These are phyloP conservation scores for Huso huso DNA, from an alignment of 2,797 vertebrate genomes.

Conservation along the genomic window DNA sequence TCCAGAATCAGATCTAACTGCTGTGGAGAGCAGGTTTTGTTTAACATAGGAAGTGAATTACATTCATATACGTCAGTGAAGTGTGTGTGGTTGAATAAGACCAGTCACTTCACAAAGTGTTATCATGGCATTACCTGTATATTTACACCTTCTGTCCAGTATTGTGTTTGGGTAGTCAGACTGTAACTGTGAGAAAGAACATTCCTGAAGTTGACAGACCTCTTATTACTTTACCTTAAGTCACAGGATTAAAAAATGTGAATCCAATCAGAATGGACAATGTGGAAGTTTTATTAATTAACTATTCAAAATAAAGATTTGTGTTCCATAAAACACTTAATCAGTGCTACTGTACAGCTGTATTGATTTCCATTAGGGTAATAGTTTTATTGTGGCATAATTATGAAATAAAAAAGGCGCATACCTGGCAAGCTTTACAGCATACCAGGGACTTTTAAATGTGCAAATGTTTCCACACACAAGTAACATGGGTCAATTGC, in stretches of 20 bases:
- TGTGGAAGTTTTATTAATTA: constrained; percentile 58
- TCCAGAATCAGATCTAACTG: too few species aligned
- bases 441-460: constrained; percentile 89
- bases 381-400: constrained; percentile 97
- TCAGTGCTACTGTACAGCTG: constrained; percentile 51
- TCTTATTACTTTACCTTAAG: constrained; percentile 34
- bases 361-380: constrained; percentile 82
- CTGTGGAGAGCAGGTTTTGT: too few species aligned
- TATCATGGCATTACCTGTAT: too few species aligned
- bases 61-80: too few species aligned
- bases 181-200: too few species aligned
- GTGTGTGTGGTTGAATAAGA: too few species aligned
- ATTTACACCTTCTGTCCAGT: too few species aligned
- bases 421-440: constrained; percentile 86
- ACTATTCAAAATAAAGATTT: constrained; percentile 66
- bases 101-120: too few species aligned
- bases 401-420: constrained; percentile 84
- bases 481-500: constrained; percentile 97
- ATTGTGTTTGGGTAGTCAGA: too few species aligned
- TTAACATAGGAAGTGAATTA: too few species aligned
- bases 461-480: constrained; percentile 89
- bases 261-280: constrained; percentile 42
- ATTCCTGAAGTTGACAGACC: too few species aligned
- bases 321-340: constrained; percentile 57
- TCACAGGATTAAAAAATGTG: constrained; percentile 42